Percentiles rank a stretch among this genome's conserved stretches.
phyloP scores from a whole-genome alignment of 2,113 vertebrate genomes.

The Hystrix cristata region DNA sequence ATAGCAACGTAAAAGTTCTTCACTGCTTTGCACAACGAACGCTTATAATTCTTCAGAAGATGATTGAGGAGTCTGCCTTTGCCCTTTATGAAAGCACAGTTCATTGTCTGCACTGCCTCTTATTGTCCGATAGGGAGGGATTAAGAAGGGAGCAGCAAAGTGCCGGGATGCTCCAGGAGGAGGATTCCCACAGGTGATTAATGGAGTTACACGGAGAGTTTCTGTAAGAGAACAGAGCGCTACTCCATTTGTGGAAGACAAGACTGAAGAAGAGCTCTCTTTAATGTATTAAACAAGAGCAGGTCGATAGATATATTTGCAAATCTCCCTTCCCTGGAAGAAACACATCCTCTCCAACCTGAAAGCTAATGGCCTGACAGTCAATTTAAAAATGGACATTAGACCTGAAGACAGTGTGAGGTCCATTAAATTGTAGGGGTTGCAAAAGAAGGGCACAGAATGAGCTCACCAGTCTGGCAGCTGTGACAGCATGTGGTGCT shows the following conservation, averaged over 20 bases:
- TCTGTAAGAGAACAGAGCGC: constrained; percentile 24
- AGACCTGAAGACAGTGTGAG: constrained; percentile 30
- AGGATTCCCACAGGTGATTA: neutral
- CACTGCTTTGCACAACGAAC: neutral
- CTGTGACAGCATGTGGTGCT: rapidly evolving
- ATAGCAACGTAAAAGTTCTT: neutral
- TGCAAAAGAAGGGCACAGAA: constrained; percentile 34
- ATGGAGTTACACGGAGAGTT: neutral
- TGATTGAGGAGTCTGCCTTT: neutral
- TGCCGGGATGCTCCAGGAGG: neutral
- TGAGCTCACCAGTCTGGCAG: constrained; percentile 3
- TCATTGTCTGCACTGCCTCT: neutral
- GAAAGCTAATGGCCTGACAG: constrained; percentile 39
- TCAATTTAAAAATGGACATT: constrained; percentile 56
- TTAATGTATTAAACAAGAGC: constrained; percentile 5
- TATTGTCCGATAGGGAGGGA: neutral
- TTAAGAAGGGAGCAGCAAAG: neutral
- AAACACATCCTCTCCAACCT: neutral
- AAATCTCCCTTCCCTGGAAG: constrained; percentile 35
- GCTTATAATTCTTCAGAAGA: neutral
- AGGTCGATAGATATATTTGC: constrained; percentile 24
- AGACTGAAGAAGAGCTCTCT: neutral
- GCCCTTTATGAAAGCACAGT: neutral
- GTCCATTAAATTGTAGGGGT: constrained; percentile 15
- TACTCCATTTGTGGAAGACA: neutral